Conservation (phyloP, 2,113 vertebrate species). For the Abramis brama region DNA sequence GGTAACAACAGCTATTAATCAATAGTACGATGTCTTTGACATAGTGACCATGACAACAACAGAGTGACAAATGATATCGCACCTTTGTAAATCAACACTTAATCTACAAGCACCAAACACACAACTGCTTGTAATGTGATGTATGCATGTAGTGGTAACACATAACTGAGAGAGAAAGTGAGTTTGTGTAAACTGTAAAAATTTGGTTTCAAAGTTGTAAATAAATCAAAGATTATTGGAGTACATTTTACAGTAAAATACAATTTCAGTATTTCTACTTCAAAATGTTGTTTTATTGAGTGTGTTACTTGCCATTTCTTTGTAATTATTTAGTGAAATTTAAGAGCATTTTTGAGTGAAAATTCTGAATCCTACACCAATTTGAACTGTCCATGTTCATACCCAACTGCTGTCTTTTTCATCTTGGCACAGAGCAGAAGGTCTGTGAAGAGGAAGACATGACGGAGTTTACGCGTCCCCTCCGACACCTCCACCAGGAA, state of each 20-base stretch:
- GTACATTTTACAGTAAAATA: too few relatives aligned
- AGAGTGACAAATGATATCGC: conserved; percentile 5
- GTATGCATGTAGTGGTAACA: neutral
- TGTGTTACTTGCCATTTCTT: too few relatives aligned
- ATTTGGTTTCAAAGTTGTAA: too few relatives aligned
- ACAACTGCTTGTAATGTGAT: neutral
- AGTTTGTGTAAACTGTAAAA: conserved; percentile 16
- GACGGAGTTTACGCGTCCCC: conserved; percentile 94
- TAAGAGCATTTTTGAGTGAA: too few relatives aligned
- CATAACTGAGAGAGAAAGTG: neutral
- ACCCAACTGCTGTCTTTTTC: conserved; percentile 93
- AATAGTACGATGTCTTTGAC: conserved; percentile 39
- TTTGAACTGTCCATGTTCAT: conserved; percentile 57
- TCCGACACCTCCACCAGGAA: conserved; percentile 97
- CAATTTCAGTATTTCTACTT: too few relatives aligned
- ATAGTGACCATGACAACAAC: conserved; percentile 33
- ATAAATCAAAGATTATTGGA: too few relatives aligned
- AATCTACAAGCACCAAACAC: conserved; percentile 36
- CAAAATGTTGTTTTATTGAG: too few relatives aligned
- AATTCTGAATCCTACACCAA: too few relatives aligned
- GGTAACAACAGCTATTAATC: conserved; percentile 52
- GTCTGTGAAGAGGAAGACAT: conserved; percentile 98
- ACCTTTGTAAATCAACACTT: conserved; percentile 39
- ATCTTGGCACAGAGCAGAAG: conserved; percentile 97
- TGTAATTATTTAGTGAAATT: too few relatives aligned